These are phyloP conservation scores for Aleadryas rufinucha DNA, from an alignment of 2,113 vertebrate species.

Conservation along the genomic window DNA sequence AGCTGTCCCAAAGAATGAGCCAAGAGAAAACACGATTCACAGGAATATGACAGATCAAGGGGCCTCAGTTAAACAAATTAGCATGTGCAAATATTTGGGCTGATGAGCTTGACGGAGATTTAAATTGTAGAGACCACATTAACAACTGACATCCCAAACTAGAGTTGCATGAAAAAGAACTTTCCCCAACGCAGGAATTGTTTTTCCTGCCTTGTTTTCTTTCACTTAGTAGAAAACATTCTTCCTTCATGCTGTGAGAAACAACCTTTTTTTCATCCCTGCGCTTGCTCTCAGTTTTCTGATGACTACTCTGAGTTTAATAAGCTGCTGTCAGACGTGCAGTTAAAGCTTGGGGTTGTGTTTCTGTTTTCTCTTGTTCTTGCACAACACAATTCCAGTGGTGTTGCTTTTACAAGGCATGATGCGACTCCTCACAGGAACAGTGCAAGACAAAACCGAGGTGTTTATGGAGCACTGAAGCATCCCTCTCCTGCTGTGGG, in stretches of 20 bases:
- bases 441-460: neutral
- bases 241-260: neutral
- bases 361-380: slow-evolving; percentile 21
- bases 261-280: neutral
- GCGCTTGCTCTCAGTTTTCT: neutral
- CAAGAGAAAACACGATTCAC: slow-evolving; percentile 50
- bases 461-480: neutral
- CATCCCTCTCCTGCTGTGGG: neutral
- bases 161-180: neutral
- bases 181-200: neutral
- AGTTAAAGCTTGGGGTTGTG: neutral
- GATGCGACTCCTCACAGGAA: neutral
- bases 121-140: slow-evolving; percentile 57
- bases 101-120: slow-evolving; percentile 59
- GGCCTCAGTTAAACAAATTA: slow-evolving; percentile 58
- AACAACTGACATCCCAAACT: slow-evolving; percentile 19
- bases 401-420: neutral
- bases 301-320: slow-evolving; percentile 10
- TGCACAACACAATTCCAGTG: neutral
- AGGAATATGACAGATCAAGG: slow-evolving; percentile 36
- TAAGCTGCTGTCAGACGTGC: slow-evolving; percentile 43
- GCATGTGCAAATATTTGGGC: slow-evolving; percentile 66
- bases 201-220: neutral
- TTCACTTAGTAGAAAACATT: neutral
- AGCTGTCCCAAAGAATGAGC: slow-evolving; percentile 58